Conservation (phyloP, 2,113 vertebrate genomes). For the Myrmophylax atrothorax region DNA sequence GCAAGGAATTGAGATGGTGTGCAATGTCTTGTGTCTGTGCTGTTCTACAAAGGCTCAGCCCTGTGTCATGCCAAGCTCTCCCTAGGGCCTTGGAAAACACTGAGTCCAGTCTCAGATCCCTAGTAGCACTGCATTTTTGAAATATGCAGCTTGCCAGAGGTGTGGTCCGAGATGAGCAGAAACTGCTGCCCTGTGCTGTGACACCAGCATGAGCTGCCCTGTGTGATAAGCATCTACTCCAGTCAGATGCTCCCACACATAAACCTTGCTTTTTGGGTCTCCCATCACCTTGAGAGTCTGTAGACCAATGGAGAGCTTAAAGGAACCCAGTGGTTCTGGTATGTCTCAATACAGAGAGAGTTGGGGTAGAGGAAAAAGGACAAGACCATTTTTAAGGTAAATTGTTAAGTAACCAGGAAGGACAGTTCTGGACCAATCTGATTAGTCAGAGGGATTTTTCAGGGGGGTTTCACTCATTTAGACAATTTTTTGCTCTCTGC, state of each 20-base stretch:
- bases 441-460: neutral
- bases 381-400: neutral
- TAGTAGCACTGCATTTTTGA: neutral
- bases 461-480: neutral
- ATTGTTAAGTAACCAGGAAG: neutral
- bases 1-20: neutral
- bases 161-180: neutral
- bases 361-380: neutral
- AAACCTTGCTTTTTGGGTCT: neutral
- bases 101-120: neutral
- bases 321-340: neutral
- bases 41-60: neutral
- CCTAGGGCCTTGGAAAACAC: neutral
- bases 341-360: neutral
- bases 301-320: neutral
- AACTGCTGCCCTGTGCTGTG: neutral
- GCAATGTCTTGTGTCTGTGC: neutral
- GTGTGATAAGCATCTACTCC: neutral
- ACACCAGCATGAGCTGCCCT: neutral
- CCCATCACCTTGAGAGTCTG: neutral
- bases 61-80: neutral
- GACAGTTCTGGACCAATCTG: fast-evolving
- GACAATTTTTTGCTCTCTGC: neutral
- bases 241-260: neutral
- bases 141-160: neutral